Evolutionary conservation across 2,113 vertebrate genomes (phyloP), one percentile per base, ranked within the genome.

Genomic region (Hydrochoerus hydrochaeris): DNA sequence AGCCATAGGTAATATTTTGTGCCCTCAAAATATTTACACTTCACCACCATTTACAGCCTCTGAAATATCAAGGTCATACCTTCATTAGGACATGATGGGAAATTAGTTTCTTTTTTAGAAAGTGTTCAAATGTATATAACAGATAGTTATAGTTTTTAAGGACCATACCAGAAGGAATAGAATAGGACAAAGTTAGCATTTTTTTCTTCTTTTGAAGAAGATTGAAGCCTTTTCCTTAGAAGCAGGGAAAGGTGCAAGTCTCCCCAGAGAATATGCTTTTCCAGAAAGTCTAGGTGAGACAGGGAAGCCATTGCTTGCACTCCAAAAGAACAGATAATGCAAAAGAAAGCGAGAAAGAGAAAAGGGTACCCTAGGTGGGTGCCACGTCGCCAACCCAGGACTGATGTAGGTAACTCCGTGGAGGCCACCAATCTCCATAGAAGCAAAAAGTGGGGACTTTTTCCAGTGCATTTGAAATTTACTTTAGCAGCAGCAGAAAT

Each of bases 301-400:
- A 86, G 20, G 11, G n/a, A 93, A 71, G 83, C 28, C 14, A 30
- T 35, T 71, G 24, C 16, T 32, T 52, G 60, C 91, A 75, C 14
- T 28, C 17, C 32, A n/a, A 91, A 52, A 83, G 24, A 60, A 52
- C 65, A 71, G 13, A 38, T 52, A 28, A 7, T 81, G 28, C 30
- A 75, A 94, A 62, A 60, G 71, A 95, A 78, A 90, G 32, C 32
- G 20, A 90, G 26, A 26, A 20, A 84, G 60, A 87, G 46, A 90
- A 92, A 87, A 49, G 9, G 0, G 41, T 46, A 81, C 44, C 0
- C 0, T 82, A 83, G 88, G 46, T 4, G 13, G 30, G 17, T 63
- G 78, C 38, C 20, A 26, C 8, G 32, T 67, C 3, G 7, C 24
- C 81, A 58, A 80, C 41, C 89, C 38, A 30, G 46, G 62, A 35